Base-by-base conservation (phyloP, 2,797 vertebrate genomes). In the Notolabrus celidotus region DNA sequence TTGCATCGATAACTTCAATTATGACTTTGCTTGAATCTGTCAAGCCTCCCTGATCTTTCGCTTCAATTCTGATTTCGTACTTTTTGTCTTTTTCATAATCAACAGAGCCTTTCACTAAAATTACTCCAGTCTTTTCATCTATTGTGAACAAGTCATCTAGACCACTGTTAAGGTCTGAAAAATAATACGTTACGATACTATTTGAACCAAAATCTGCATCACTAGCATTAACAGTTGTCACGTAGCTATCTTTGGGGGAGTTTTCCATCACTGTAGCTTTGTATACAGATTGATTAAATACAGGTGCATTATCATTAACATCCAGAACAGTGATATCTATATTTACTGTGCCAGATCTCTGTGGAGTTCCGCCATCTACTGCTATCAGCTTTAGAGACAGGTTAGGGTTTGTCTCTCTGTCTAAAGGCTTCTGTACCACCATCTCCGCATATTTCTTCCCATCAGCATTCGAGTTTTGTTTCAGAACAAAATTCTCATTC, bases 21-120 rank as follows among this genome's bases (percentile, higher is more conserved):
- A 86, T 49, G 0, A 91, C 82, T 77, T 85, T 89, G 29, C 83
- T 71, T 0, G 79, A 55, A 56, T 86, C 85, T 0, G 63, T 77
- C 1, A 87, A 60, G 0, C 85, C 86, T 4, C 89, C 86, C 2
- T 86, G 83, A 34, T 92, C 92, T 10, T 63, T 90, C 14, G 82
- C 90, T 0, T 86, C 59, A 0, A 92, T 38, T 19, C 79, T 71
- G 0, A 92, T 20, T 25, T 92, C 86, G 3, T 75, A 83, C 42
- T 79, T 72, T 56, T 71, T 36, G 12, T 22, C 36, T 14, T 63
- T 86, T 41, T 90, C 85, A 55, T 62, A 87, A 16, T 90, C 85
- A 1, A 89, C 20, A 0, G 12, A 9, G 0, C 82, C 70, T 1
- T 36, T 20, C 0, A 80, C n/a, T 5, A 11, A 67, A 16, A 88